phyloP scores from a whole-genome alignment of 2,113 vertebrate genomes.

The Archocentrus centrarchus region DNA sequence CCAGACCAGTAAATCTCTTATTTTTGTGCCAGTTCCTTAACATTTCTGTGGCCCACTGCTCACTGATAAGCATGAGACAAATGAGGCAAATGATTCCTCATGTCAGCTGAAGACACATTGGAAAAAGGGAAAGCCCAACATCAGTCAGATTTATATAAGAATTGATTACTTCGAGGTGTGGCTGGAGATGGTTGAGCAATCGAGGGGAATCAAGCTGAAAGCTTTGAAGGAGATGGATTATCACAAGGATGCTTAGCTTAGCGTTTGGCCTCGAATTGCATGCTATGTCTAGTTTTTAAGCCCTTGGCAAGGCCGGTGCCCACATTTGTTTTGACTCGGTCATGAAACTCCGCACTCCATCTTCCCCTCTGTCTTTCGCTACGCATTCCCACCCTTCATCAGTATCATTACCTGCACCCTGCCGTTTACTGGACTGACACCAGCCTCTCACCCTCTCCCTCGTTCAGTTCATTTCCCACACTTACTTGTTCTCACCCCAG shows the following conservation, averaged over 20 bases:
- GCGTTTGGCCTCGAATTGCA: constrained; percentile 49
- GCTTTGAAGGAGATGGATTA: constrained; percentile 58
- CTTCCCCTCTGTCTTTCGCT: constrained; percentile 26
- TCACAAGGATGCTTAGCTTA: constrained; percentile 47
- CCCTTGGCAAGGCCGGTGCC: constrained; percentile 50
- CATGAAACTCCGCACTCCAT: constrained; percentile 62
- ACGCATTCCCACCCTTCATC: constrained; percentile 46
- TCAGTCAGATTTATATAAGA: constrained; percentile 53
- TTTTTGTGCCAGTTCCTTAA: constrained; percentile 20
- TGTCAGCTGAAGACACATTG: constrained; percentile 17
- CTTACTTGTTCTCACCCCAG: constrained; percentile 31
- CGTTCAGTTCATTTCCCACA: constrained; percentile 42
- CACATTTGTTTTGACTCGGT: constrained; percentile 71
- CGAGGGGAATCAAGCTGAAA: constrained; percentile 23
- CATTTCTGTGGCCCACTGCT: constrained; percentile 4
- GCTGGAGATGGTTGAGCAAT: constrained; percentile 55
- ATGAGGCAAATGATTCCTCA: constrained; percentile 26
- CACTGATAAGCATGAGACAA: constrained; percentile 36
- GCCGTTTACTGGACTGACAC: constrained; percentile 18
- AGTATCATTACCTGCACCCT: constrained; percentile 54
- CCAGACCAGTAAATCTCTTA: not conserved
- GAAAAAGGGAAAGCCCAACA: constrained; percentile 14
- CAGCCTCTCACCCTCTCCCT: not conserved
- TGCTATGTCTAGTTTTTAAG: constrained; percentile 46
- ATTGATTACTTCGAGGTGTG: constrained; percentile 54